Evolutionary conservation across 2,797 vertebrate species (phyloP).

Genomic region (Typhlichthys subterraneus): DNA sequence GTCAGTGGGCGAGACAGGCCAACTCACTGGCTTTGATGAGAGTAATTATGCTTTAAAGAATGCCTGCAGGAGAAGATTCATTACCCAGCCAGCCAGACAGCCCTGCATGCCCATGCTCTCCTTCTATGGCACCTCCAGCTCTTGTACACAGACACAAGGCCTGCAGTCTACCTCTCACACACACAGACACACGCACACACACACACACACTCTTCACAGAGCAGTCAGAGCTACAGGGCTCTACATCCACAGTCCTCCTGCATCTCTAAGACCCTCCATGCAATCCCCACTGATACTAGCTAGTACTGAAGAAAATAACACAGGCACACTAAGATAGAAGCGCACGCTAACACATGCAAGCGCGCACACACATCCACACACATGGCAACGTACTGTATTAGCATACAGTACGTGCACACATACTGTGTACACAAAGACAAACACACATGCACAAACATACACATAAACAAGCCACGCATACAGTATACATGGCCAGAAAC

Average conservation of each 20-base stretch:
- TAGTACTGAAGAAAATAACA: no score
- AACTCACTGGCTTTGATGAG: conserved; percentile 70
- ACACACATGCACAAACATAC: conserved; percentile 13
- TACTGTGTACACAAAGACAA: conserved; percentile 5
- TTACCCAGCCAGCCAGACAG: conserved; percentile 70
- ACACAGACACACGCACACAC: conserved; percentile 38
- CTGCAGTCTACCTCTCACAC: conserved; percentile 47
- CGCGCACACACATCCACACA: no score
- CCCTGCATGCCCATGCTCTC: conserved; percentile 50
- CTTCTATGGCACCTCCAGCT: conserved; percentile 58
- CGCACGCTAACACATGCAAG: no score
- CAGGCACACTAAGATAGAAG: background rate
- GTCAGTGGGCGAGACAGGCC: conserved; percentile 59
- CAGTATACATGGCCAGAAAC: no score
- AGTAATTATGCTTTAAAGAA: conserved; percentile 78
- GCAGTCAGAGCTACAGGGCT: conserved; percentile 67
- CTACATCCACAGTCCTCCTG: conserved; percentile 39
- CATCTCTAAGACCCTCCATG: background rate
- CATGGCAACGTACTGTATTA: no score
- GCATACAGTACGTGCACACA: background rate
- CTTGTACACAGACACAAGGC: conserved; percentile 58
- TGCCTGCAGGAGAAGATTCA: conserved; percentile 78
- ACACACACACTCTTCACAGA: conserved; percentile 68
- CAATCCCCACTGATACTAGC: no score
- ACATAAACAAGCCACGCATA: no score